phyloP scores from a whole-genome alignment of 2,888 invertebrate genomes.

The Pecten maximus region DNA sequence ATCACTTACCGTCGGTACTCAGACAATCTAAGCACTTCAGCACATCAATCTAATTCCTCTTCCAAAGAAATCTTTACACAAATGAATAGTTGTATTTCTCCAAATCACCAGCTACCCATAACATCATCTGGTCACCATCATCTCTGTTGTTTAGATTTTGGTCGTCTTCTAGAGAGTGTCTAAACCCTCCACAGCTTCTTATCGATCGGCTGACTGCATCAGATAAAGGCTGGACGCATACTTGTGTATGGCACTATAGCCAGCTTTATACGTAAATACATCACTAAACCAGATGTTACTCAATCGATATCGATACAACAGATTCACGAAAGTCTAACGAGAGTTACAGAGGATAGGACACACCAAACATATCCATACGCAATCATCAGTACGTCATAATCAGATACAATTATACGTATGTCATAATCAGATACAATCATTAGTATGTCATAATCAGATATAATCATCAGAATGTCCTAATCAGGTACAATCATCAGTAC shows the following conservation, averaged over 20 bases:
- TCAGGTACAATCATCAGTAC: too few species aligned
- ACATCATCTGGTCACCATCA: neutral
- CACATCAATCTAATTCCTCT: neutral
- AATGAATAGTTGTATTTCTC: neutral
- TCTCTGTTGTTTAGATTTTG: neutral
- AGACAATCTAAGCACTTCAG: neutral
- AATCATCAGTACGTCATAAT: too few species aligned
- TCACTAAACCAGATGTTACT: neutral
- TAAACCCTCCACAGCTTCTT: neutral
- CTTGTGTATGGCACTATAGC: neutral
- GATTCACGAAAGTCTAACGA: neutral
- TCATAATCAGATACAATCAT: too few species aligned
- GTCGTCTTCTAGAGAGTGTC: neutral
- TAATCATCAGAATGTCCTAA: too few species aligned
- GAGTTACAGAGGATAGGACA: neutral
- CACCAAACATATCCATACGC: too few species aligned
- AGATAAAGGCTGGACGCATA: neutral
- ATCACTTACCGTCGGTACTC: neutral
- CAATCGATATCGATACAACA: conserved; percentile 2
- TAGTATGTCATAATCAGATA: too few species aligned
- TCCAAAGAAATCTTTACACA: neutral
- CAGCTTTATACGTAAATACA: neutral
- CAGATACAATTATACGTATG: too few species aligned
- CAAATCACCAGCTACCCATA: neutral
- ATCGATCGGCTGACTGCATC: neutral